Evolutionary conservation across 2,888 invertebrate genomes (phyloP).

Genomic region (Pycnomerus fuliginosus): DNA sequence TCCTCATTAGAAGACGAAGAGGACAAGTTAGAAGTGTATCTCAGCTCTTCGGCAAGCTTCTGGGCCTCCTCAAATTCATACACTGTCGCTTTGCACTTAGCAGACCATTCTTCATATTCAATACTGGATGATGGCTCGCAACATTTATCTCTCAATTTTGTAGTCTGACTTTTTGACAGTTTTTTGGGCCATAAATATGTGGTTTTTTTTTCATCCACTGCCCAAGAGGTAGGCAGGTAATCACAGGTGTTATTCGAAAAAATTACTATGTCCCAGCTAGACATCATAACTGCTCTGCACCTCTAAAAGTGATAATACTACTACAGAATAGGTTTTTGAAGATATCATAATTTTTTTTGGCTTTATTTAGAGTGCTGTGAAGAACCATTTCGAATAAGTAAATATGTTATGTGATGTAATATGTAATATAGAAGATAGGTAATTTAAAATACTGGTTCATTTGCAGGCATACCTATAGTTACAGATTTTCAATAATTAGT

Average conservation of each 20-base stretch:
- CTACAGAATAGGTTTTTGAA: neutral
- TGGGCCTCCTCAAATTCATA: neutral
- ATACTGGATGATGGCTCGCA: neutral
- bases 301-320: neutral
- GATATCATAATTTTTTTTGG: neutral
- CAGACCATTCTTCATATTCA: neutral
- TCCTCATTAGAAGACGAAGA: too few species aligned
- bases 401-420: too few species aligned
- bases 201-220: neutral
- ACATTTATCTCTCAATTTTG: neutral
- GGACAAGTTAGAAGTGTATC: too few species aligned
- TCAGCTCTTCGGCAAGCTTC: neutral
- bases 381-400: too few species aligned
- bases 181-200: neutral
- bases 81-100: neutral
- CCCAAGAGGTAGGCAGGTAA: neutral
- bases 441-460: too few species aligned
- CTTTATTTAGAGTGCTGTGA: too few species aligned
- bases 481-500: neutral
- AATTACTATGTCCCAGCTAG: neutral
- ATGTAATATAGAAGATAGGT: too few species aligned
- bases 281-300: neutral
- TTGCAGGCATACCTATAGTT: neutral
- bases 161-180: neutral
- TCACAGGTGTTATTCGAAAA: neutral